Base-by-base conservation (phyloP, 2,797 vertebrate species). In the Scyliorhinus canicula region DNA sequence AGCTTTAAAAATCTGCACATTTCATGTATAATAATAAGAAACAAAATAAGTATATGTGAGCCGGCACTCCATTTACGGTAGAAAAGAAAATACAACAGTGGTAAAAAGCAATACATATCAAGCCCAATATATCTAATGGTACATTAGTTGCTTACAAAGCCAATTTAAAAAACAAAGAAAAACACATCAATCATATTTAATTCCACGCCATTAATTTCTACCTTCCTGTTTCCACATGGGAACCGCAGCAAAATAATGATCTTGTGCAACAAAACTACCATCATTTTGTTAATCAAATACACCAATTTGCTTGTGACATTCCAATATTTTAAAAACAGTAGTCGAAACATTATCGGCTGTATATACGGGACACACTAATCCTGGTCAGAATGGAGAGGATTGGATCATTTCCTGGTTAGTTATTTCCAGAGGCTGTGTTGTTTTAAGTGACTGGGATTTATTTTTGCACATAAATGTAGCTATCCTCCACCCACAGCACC, bases 251-350 rank as follows among this genome's bases (percentile, higher is more conserved):
- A 93, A 40, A 47, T 4, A 93, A 69, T 67, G 31, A 44, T 35
- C 21, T 69, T 7, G 16, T 52, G 28, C 50, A 50, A 67, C 26
- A 71, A 71, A 47, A 93, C 65, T 44, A 69, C 63, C 7, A 69
- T 93, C 26, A 69, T 69, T 93, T 69, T 69, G 11, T 93, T 67
- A 93, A 69, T 69, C 90, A 26, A 65, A 69, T 90, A 12, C 69
- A 65, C 11, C 63, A 93, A 93, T 69, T 63, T 4, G 47, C 1
- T 40, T 93, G 1, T 69, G 69, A 93, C 35, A 21, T 93, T n/a
- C 31, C 52, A 35, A 60, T 52, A 35, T 31, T 86, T 35, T 86
- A 31, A 90, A 55, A 93, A 44, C 7, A 65, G 9, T 67, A 35
- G 19, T 93, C 55, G 31, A 90, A 67, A 67, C 63, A 69, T 69